Percentiles rank a stretch among this genome's conserved stretches.
Conservation (phyloP, 2,797 vertebrate genomes). For the Menidia menidia region DNA sequence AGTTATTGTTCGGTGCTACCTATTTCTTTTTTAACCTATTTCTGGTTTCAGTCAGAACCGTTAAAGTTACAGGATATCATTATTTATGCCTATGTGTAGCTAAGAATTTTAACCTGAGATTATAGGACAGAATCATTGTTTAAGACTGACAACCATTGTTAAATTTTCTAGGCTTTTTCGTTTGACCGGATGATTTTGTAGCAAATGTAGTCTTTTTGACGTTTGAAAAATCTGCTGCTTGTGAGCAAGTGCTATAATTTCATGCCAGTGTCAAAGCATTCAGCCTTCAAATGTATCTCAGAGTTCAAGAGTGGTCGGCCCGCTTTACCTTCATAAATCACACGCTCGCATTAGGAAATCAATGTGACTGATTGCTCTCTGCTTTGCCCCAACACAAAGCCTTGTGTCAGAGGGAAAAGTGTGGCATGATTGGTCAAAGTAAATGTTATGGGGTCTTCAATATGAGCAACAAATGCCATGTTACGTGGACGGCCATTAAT, state of each 20-base stretch:
- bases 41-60: neutral
- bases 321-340: slow-evolving; percentile 9
- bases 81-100: neutral
- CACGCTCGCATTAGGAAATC: slow-evolving; percentile 5
- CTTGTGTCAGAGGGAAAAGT: neutral
- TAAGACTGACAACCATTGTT: neutral
- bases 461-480: neutral
- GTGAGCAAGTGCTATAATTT: slow-evolving; percentile 4
- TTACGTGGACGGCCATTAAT: neutral
- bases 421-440: neutral
- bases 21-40: neutral
- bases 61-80: neutral
- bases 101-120: neutral
- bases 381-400: neutral
- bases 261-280: neutral
- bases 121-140: neutral
- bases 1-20: slow-evolving; percentile 7
- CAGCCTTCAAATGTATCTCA: neutral
- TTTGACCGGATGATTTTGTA: slow-evolving; percentile 1
- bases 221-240: slow-evolving; percentile 2
- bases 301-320: slow-evolving; percentile 5
- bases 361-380: slow-evolving; percentile 4
- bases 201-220: neutral
- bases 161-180: neutral
- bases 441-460: neutral